These are phyloP conservation scores for Melanotaenia parkinsoni DNA, from an alignment of 2,797 vertebrate species.

Conservation along the genomic window DNA sequence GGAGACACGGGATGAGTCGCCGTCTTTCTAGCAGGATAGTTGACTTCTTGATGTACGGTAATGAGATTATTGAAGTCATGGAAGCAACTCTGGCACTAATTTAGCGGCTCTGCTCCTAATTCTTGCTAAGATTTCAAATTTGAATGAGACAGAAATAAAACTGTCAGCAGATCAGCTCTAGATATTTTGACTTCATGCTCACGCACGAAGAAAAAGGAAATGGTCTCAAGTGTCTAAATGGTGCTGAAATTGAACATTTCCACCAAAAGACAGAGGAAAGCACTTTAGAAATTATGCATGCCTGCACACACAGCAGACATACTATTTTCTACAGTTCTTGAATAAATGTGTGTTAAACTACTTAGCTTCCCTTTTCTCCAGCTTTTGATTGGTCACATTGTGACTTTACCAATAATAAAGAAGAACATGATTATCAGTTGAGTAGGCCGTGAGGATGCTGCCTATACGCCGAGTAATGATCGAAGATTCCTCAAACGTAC, in stretches of 20 bases:
- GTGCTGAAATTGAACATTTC: constrained; percentile 36
- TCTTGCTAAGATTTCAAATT: constrained; percentile 34
- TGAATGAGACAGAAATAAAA: constrained; percentile 48
- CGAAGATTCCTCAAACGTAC: too few species aligned
- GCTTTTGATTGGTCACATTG: neutral
- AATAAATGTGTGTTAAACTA: constrained; percentile 9
- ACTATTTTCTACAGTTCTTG: constrained; percentile 20
- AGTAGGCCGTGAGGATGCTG: too few species aligned
- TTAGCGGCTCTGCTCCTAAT: constrained; percentile 49
- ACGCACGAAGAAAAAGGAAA: constrained; percentile 25
- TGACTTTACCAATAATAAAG: neutral
- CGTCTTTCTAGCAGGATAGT: constrained; percentile 50
- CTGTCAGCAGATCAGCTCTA: constrained; percentile 32
- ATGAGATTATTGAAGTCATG: constrained; percentile 74
- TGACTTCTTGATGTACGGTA: constrained; percentile 70
- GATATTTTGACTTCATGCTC: constrained; percentile 11
- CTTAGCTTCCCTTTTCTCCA: neutral
- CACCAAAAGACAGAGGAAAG: constrained; percentile 35
- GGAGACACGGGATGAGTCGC: constrained; percentile 46
- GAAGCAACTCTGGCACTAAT: constrained; percentile 62
- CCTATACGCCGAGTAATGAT: too few species aligned
- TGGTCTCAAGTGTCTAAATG: constrained; percentile 44
- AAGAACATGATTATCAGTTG: neutral
- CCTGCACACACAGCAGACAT: constrained; percentile 20
- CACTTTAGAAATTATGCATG: constrained; percentile 45